Conservation (phyloP, 2,888 invertebrate species). For the Malachius bipustulatus region DNA sequence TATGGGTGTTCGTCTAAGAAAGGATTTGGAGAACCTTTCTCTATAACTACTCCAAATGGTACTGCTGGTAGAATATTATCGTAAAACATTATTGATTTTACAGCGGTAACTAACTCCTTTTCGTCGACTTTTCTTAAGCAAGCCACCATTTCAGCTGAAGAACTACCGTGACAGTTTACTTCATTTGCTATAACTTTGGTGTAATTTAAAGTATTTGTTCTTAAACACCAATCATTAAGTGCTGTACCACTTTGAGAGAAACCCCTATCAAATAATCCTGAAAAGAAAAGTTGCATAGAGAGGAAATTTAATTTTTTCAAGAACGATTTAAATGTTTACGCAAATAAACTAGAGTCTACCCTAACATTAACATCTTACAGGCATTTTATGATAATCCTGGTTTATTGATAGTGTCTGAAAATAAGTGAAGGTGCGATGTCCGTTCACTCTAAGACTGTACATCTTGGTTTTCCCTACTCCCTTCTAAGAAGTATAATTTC, state of each 20-base stretch:
- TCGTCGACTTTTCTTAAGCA: conserved; percentile 27
- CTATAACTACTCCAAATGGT: conserved; percentile 27
- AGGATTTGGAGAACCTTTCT: conserved; percentile 11
- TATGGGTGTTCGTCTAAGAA: conserved; percentile 30
- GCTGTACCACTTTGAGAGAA: conserved; percentile 30
- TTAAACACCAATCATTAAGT: conserved; percentile 24
- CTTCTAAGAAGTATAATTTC: no score
- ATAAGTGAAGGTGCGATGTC: no score
- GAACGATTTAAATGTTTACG: no score
- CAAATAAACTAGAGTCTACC: no score
- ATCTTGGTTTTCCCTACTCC: no score
- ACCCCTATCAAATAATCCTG: conserved; percentile 28
- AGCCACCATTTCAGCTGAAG: conserved; percentile 21
- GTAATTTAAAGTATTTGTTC: conserved; percentile 21
- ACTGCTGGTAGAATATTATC: conserved; percentile 19
- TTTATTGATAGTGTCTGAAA: no score
- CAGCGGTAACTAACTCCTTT: conserved; percentile 19
- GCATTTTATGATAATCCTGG: no score
- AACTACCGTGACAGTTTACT: conserved; percentile 25
- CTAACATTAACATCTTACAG: no score
- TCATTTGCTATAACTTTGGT: conserved; percentile 22
- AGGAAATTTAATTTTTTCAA: no score
- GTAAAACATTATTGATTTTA: conserved; percentile 11
- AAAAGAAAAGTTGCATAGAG: no score
- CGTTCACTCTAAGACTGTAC: no score